These are phyloP conservation scores for Hyposmocoma kahamanoa DNA, from an alignment of 1,140 invertebrate genomes.

Conservation along the genomic window DNA sequence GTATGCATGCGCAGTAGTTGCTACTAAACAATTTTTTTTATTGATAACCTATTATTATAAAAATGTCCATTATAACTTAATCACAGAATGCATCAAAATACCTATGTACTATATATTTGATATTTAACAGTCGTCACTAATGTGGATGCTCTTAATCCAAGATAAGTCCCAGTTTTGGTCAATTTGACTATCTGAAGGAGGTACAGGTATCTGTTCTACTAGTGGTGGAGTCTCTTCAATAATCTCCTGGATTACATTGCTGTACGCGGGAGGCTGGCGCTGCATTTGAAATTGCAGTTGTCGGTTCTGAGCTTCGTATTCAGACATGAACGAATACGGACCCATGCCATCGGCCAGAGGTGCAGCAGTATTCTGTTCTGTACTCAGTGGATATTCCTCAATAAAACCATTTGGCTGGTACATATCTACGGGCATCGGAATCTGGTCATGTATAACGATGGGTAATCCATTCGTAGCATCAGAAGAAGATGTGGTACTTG, in stretches of 20 bases:
- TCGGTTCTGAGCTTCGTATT: not conserved
- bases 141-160: not conserved
- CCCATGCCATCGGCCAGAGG: not conserved
- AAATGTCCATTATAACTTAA: too few relatives aligned
- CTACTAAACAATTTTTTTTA: too few relatives aligned
- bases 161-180: not conserved
- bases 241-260: not conserved
- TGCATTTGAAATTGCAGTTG: not conserved
- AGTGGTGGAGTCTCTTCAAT: not conserved
- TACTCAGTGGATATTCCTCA: slow-evolving; percentile 4
- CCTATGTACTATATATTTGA: too few relatives aligned
- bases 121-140: not conserved
- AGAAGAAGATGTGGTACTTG: not conserved
- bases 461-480: not conserved
- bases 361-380: too few relatives aligned
- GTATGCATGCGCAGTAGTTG: too few relatives aligned
- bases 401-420: not conserved
- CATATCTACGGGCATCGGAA: not conserved
- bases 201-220: not conserved
- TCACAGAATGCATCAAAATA: too few relatives aligned
- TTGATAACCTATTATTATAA: too few relatives aligned
- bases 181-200: not conserved
- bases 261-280: not conserved
- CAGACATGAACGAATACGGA: not conserved
- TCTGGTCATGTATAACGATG: not conserved